Evolutionary conservation across 64 coral and sea anemone species (phyloP).

Genomic region (Pocillopora damicornis): DNA sequence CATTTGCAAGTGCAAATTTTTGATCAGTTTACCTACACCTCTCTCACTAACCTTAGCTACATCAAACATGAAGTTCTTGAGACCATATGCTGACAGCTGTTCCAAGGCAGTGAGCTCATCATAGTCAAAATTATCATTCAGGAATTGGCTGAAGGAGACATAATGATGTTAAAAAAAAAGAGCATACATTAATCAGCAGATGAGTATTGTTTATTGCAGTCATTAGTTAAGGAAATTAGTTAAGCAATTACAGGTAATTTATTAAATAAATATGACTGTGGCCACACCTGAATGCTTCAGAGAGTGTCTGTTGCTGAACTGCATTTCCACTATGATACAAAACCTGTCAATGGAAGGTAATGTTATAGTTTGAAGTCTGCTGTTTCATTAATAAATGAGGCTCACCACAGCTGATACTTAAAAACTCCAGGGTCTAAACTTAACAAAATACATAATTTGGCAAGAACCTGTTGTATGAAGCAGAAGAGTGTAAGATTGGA

Average conservation of each 20-base stretch:
- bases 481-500: constrained; percentile 86
- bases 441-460: no score
- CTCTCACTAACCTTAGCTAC: constrained; percentile 74
- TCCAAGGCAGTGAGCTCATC: constrained; percentile 81
- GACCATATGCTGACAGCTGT: constrained; percentile 62
- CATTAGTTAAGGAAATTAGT: not conserved
- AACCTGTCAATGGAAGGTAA: constrained; percentile 24
- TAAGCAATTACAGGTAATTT: no score
- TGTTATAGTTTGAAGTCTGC: not conserved
- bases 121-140: constrained; percentile 99
- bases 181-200: not conserved
- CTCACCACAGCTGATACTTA: not conserved
- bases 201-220: not conserved
- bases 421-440: not conserved
- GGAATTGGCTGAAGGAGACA: constrained; percentile 69
- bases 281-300: constrained; percentile 63
- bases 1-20: no score
- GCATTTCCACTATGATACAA: constrained; percentile 35
- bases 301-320: not conserved
- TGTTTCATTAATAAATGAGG: not conserved
- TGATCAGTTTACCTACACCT: no score
- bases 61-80: constrained; percentile 89
- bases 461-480: constrained; percentile 89
- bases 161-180: not conserved
- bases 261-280: no score